phyloP scores from a whole-genome alignment of 2,113 vertebrate genomes.

The Aviceda subcristata region DNA sequence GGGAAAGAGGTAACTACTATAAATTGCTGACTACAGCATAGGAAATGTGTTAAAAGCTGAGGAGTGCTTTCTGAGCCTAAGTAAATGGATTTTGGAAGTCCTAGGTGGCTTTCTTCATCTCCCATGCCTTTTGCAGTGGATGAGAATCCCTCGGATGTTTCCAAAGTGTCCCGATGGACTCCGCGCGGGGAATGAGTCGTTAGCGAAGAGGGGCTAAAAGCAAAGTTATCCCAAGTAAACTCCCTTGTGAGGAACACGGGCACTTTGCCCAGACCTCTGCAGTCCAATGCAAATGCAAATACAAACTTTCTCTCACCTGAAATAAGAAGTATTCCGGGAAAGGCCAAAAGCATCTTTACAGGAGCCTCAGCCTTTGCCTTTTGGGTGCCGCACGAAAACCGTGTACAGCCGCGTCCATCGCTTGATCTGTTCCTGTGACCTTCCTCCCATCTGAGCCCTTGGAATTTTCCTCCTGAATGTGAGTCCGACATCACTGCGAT shows the following conservation, averaged over 20 bases:
- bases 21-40: too few species aligned
- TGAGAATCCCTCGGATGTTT: not conserved
- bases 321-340: not conserved
- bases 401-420: fast-evolving
- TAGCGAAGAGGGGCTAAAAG: not conserved
- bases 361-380: not conserved
- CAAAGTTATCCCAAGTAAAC: not conserved
- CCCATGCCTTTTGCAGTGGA: not conserved
- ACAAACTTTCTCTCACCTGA: too few species aligned
- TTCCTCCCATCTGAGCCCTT: not conserved
- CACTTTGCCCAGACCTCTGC: not conserved
- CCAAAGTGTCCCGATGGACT: not conserved
- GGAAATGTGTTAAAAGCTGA: not conserved
- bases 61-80: not conserved
- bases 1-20: too few species aligned
- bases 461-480: not conserved
- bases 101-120: not conserved
- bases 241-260: not conserved
- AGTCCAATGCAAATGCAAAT: too few species aligned
- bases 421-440: too few species aligned
- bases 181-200: not conserved
- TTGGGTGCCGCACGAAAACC: not conserved
- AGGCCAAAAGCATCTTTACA: not conserved
- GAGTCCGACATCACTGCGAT: too few species aligned
- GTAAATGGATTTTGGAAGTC: not conserved